Conservation (phyloP, 1,140 invertebrate genomes). For the Leguminivora glycinivorella region DNA sequence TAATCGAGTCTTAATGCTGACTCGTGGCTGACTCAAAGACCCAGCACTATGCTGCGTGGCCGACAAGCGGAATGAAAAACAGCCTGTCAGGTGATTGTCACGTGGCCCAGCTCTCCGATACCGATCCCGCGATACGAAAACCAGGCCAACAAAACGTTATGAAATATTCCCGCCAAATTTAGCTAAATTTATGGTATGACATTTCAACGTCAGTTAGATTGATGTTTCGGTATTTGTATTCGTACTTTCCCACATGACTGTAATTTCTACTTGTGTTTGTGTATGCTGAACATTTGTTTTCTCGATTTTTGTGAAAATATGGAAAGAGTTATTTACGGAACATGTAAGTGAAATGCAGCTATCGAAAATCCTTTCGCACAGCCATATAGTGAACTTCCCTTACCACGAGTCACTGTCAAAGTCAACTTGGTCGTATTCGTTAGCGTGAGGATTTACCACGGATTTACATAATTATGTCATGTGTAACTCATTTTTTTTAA, state of each 20-base stretch:
- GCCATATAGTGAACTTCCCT: too few species aligned
- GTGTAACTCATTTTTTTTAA: too few species aligned
- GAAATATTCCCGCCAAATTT: not conserved
- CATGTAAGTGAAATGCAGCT: too few species aligned
- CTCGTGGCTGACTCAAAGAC: too few species aligned
- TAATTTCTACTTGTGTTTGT: not conserved
- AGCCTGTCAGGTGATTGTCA: conserved; percentile 11
- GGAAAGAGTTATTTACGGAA: too few species aligned
- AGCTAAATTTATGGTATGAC: not conserved
- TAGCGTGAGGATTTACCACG: too few species aligned
- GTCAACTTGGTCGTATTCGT: too few species aligned
- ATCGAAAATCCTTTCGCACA: too few species aligned
- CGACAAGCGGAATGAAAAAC: not conserved
- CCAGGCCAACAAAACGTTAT: not conserved
- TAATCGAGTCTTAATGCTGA: too few species aligned
- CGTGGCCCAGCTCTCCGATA: not conserved
- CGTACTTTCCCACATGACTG: not conserved
- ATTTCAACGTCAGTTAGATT: conserved; percentile 9
- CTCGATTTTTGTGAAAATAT: not conserved
- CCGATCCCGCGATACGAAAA: conserved; percentile 9
- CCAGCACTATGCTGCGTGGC: too few species aligned
- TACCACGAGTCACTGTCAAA: too few species aligned
- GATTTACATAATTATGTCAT: too few species aligned
- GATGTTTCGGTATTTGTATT: not conserved
- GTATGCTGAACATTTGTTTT: not conserved